Base-by-base conservation (phyloP, 1,140 invertebrate species). In the Drosophila pandora region DNA sequence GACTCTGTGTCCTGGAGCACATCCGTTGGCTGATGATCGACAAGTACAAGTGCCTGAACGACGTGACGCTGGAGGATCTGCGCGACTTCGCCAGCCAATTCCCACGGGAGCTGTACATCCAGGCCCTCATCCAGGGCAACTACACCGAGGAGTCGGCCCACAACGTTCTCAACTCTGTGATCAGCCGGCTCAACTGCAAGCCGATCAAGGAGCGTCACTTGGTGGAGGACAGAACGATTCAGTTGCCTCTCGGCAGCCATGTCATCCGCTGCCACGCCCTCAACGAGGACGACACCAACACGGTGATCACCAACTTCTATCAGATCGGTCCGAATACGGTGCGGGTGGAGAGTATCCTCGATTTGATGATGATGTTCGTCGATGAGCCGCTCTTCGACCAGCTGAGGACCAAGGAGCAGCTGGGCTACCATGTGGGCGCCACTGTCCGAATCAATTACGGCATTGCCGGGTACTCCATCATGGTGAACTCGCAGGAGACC, bases 381-480 rank as follows among this genome's bases (percentile, higher is more conserved):
- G 95, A 96, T 87, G 97, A 98, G 92, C 97, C 97, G 0, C 93
- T 97, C 43, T 99, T 98, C 92, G 95, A 98, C 92, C 94, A 94
- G 22, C 92, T 99, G 5, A 93, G 98, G 62, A 98, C 97, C 0
- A 95, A 97, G 91, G 97, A 99, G 91, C 97, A 98, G 90, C 92
- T 99, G 6, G 97, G 97, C 0, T 98, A 98, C 89, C 93, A 95
- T 76, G 96, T 98, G 3, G 95, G 92, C 69, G 95, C 94, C 79
- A 92, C 93, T n/a, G 85, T 95, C 30, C 92, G 94, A 8, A 93
- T 95, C 59, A 96, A 95, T 1, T 95, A 93, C 72, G 95, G 95
- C 2, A 94, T 97, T 67, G 92, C 96, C 13, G 96, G 96, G 6
- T 96, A 95, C 91, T 94, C 95, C 0, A 93, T 97, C 5, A 95